phyloP scores from a whole-genome alignment of 1,140 invertebrate species.

The Drosophila saltans region DNA sequence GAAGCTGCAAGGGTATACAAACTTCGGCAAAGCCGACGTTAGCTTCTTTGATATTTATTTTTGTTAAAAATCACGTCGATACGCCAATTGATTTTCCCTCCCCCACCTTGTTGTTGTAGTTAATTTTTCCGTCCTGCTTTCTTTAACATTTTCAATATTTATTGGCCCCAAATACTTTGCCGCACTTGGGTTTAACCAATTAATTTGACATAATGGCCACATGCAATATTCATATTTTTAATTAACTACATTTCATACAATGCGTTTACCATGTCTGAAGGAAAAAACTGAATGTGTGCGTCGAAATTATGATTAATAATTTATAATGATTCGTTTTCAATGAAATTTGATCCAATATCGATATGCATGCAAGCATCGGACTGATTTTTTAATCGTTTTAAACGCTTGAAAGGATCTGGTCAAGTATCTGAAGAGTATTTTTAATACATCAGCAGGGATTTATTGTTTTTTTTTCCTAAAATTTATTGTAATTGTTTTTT shows the following conservation, averaged over 20 bases:
- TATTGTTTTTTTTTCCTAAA: no score
- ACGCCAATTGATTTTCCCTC: not conserved
- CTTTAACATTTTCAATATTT: slow-evolving; percentile 56
- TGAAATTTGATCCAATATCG: not conserved
- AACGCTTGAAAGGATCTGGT: not conserved
- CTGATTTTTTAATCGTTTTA: not conserved
- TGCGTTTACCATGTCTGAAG: slow-evolving; percentile 43
- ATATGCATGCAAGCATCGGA: not conserved
- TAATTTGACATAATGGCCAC: slow-evolving; percentile 58
- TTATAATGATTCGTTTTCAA: not conserved
- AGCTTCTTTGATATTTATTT: no score
- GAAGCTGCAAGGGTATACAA: no score
- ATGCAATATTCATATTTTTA: slow-evolving; percentile 70
- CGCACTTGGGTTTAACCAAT: slow-evolving; percentile 50
- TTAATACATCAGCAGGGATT: no score
- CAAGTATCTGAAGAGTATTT: not conserved
- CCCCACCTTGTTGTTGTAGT: not conserved
- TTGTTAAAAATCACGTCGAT: slow-evolving; percentile 6
- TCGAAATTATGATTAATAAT: slow-evolving; percentile 1
- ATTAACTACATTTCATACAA: slow-evolving; percentile 57
- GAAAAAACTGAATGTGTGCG: not conserved
- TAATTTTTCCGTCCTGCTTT: slow-evolving; percentile 19
- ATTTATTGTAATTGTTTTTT: no score
- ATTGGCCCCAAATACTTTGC: slow-evolving; percentile 57
- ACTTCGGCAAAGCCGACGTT: no score